phyloP scores from a whole-genome alignment of 1,140 invertebrate genomes.

The Gryon sp. region DNA sequence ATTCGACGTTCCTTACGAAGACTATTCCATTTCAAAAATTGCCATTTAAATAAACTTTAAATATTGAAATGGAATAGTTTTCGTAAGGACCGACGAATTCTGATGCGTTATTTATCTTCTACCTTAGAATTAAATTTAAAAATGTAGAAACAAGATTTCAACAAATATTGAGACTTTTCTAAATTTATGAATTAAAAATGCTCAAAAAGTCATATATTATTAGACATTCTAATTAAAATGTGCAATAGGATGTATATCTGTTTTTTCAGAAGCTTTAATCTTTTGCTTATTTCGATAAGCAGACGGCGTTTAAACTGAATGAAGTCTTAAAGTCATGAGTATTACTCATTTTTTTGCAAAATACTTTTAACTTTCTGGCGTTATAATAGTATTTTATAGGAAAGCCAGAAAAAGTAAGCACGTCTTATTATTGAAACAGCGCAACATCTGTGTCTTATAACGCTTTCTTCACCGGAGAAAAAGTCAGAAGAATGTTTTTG shows the following conservation, averaged over 20 bases:
- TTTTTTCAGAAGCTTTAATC: conserved; percentile 16
- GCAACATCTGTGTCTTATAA: conserved; percentile 63
- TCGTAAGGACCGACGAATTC: no score
- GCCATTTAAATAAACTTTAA: no score
- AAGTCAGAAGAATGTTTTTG: conserved; percentile 40
- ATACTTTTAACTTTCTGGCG: conserved; percentile 2
- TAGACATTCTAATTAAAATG: no score
- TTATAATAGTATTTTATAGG: conserved; percentile 53
- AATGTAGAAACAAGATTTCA: no score
- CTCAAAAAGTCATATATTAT: no score
- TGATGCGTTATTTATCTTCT: no score
- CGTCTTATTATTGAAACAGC: conserved; percentile 60
- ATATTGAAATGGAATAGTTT: no score
- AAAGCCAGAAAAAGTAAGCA: conserved; percentile 52
- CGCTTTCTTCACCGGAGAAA: conserved; percentile 48
- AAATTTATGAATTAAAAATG: no score
- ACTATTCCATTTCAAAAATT: no score
- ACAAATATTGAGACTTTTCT: no score
- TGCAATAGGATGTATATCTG: conserved; percentile 23
- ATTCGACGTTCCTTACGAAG: no score
- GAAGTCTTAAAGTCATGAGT: conserved; percentile 6
- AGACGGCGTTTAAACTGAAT: conserved; percentile 5
- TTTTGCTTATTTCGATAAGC: conserved; percentile 26
- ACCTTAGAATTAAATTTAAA: no score
- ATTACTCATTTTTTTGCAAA: conserved; percentile 42